These are phyloP conservation scores for Mus pahari DNA, from an alignment of 2,113 vertebrate genomes.

Conservation along the genomic window DNA sequence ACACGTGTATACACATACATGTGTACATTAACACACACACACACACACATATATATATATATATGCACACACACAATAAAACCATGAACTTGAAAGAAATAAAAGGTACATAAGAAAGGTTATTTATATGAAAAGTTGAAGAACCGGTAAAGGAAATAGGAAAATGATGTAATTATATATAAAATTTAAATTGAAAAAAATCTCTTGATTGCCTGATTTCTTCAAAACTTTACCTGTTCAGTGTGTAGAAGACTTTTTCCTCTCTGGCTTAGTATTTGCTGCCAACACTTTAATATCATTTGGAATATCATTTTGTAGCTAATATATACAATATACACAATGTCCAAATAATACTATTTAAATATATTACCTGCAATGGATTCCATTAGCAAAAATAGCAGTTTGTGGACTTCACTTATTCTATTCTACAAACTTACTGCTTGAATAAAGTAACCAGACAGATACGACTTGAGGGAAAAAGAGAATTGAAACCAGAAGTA, in stretches of 20 bases:
- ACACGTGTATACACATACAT: too few species aligned
- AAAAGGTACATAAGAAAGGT: background rate
- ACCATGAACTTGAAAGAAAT: background rate
- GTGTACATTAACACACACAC: too few species aligned
- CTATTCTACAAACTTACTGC: conserved; percentile 2
- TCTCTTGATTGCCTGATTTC: too few species aligned
- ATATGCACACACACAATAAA: too few species aligned
- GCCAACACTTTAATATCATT: background rate
- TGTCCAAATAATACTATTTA: conserved; percentile 32
- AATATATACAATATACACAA: background rate
- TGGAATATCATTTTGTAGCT: background rate
- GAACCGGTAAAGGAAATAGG: background rate
- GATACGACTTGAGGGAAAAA: background rate
- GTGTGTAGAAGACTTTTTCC: background rate
- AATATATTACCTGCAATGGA: background rate
- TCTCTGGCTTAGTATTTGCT: background rate
- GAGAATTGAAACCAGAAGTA: conserved; percentile 47
- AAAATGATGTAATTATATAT: background rate
- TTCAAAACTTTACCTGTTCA: background rate
- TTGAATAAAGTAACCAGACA: conserved; percentile 22
- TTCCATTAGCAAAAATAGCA: background rate
- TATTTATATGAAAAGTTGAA: background rate
- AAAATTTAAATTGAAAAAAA: background rate
- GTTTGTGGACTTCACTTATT: conserved; percentile 39
- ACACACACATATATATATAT: too few species aligned